Percentiles rank a stretch among this genome's conserved stretches.
Evolutionary conservation across 2,797 vertebrate genomes (phyloP).

Genomic region (Cuniculus paca): DNA sequence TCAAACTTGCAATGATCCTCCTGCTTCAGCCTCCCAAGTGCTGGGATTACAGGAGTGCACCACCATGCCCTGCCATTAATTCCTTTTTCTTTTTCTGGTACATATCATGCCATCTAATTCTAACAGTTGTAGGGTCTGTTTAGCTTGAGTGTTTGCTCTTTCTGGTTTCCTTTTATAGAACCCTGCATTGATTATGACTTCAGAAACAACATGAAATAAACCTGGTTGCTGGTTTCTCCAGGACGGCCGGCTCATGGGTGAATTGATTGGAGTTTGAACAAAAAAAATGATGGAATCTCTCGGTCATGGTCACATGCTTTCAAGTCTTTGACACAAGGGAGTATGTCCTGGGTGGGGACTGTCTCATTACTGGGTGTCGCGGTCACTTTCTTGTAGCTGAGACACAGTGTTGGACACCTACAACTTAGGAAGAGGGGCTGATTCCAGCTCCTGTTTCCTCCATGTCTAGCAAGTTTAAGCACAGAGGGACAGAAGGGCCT

Average conservation of each 20-base stretch:
- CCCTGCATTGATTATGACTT: neutral
- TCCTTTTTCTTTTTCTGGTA: neutral
- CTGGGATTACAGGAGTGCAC: no score
- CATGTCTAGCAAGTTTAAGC: neutral
- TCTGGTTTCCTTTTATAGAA: slow-evolving; percentile 45
- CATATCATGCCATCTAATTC: neutral
- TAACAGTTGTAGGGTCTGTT: neutral
- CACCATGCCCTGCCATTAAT: no score
- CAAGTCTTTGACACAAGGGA: neutral
- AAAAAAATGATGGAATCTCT: neutral
- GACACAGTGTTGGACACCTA: neutral
- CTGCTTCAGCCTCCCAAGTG: no score
- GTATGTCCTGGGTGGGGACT: neutral
- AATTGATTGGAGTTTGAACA: slow-evolving; percentile 16
- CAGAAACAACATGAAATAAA: slow-evolving; percentile 20
- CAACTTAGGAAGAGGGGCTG: neutral
- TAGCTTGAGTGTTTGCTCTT: slow-evolving; percentile 26
- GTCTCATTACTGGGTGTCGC: neutral
- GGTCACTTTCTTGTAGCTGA: neutral
- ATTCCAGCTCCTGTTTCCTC: neutral
- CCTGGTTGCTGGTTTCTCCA: slow-evolving; percentile 1
- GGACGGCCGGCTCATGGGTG: neutral
- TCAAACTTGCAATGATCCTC: no score
- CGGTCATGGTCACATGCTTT: neutral
- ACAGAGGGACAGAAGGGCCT: neutral